These are phyloP conservation scores for Cervus canadensis DNA, from an alignment of 2,113 vertebrate genomes.

Conservation along the genomic window DNA sequence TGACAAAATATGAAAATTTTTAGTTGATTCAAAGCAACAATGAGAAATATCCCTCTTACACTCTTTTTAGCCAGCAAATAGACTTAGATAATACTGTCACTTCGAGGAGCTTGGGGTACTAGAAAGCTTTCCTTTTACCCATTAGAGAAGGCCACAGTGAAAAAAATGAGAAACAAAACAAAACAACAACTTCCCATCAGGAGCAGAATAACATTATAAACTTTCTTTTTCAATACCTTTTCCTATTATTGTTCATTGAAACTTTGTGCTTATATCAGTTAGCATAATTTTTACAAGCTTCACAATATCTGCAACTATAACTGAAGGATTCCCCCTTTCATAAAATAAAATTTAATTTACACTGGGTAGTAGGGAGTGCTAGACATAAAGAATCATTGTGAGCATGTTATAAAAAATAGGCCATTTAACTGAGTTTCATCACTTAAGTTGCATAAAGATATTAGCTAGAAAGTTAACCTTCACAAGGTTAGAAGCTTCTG, in stretches of 20 bases:
- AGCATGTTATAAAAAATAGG: constrained; percentile 29
- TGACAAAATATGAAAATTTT: constrained; percentile 36
- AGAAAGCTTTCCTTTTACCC: not conserved
- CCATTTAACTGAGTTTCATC: constrained; percentile 12
- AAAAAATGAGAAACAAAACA: not conserved
- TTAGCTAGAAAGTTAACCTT: constrained; percentile 31
- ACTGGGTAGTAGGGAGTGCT: not conserved
- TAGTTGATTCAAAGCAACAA: constrained; percentile 26
- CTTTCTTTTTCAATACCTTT: not conserved
- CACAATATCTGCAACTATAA: constrained; percentile 19
- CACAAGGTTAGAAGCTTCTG: not conserved
- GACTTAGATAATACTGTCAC: not conserved
- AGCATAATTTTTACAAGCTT: constrained; percentile 58
- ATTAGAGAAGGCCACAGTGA: not conserved
- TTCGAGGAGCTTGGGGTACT: not conserved
- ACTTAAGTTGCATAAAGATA: not conserved
- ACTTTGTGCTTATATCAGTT: constrained; percentile 30
- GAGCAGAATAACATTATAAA: not conserved
- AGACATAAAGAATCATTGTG: not conserved
- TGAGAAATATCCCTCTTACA: not conserved
- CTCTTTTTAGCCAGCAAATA: not conserved
- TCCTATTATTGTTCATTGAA: constrained; percentile 7
- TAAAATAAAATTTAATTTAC: constrained; percentile 57
- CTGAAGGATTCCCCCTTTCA: constrained; percentile 22
- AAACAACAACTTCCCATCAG: not conserved